These are phyloP conservation scores for Abramis brama DNA, from an alignment of 2,113 vertebrate species.

Conservation along the genomic window DNA sequence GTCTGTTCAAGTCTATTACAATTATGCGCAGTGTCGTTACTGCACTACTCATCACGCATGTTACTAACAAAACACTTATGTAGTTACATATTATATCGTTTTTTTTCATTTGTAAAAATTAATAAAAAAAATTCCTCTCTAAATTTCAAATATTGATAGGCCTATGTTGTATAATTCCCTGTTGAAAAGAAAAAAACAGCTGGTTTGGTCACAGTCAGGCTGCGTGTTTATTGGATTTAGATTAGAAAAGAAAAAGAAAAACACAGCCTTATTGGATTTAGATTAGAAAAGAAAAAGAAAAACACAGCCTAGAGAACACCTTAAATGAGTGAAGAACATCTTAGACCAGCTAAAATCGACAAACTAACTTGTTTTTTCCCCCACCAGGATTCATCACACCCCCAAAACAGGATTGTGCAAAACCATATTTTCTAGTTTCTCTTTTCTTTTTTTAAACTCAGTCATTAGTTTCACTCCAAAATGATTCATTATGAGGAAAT, in stretches of 20 bases:
- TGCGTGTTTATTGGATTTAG: too few relatives aligned
- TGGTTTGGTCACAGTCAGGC: too few relatives aligned
- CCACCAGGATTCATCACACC: not conserved
- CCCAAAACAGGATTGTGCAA: not conserved
- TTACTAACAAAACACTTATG: not conserved
- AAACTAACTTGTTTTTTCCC: not conserved
- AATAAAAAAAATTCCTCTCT: not conserved
- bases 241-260: too few relatives aligned
- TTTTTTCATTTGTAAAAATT: not conserved
- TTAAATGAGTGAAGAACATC: not conserved
- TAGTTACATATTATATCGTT: not conserved
- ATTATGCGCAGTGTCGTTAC: not conserved
- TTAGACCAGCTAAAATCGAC: not conserved
- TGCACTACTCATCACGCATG: not conserved
- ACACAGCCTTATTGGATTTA: too few relatives aligned
- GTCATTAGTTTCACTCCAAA: not conserved
- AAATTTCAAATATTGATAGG: not conserved
- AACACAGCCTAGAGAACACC: not conserved
- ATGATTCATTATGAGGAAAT: not conserved
- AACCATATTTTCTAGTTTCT: conserved; percentile 13
- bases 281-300: too few relatives aligned
- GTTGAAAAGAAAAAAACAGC: too few relatives aligned
- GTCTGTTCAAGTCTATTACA: not conserved
- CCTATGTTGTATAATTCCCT: not conserved
- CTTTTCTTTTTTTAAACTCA: not conserved